A percentile compares a stretch with the other conserved stretches of the same genome.
phyloP scores from a whole-genome alignment of 1,140 invertebrate genomes.

The Aphaenogaster ashmeadi region DNA sequence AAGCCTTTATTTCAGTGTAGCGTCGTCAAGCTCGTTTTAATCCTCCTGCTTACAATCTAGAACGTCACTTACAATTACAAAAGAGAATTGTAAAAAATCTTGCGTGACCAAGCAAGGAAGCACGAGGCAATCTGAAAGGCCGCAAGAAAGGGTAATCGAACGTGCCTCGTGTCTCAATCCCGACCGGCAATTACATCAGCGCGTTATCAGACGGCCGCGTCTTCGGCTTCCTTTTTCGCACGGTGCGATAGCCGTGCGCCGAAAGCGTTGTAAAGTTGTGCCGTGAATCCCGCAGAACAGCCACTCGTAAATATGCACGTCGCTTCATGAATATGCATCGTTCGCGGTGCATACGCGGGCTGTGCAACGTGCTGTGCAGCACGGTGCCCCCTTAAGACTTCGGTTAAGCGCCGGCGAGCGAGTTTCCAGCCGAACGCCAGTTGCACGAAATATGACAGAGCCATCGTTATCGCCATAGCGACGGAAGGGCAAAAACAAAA shows the following conservation, averaged over 20 bases:
- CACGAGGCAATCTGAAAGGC: not conserved
- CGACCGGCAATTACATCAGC: constrained; percentile 41
- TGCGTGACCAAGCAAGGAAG: not conserved
- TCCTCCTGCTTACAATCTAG: not conserved
- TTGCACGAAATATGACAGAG: constrained; percentile 69
- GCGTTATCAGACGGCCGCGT: constrained; percentile 48
- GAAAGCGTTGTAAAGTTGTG: constrained; percentile 77
- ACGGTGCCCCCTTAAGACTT: constrained; percentile 64
- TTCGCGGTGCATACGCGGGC: constrained; percentile 73
- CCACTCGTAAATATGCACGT: constrained; percentile 78
- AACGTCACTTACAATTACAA: not conserved
- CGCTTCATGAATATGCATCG: constrained; percentile 77
- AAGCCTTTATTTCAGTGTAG: too few relatives aligned
- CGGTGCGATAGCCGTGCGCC: constrained; percentile 52
- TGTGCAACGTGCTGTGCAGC: constrained; percentile 42
- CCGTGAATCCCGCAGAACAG: constrained; percentile 74
- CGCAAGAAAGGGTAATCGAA: constrained; percentile 22
- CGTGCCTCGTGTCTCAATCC: constrained; percentile 54
- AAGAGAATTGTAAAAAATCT: not conserved
- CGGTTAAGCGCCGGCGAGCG: constrained; percentile 44
- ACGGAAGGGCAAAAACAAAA: constrained; percentile 52
- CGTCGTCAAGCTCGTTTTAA: not conserved
- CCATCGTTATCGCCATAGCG: constrained; percentile 52
- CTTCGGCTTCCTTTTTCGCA: constrained; percentile 68
- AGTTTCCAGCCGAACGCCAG: constrained; percentile 47